Conservation (phyloP, 2,888 invertebrate species). For the Gastracanthus pulcherrimus region DNA sequence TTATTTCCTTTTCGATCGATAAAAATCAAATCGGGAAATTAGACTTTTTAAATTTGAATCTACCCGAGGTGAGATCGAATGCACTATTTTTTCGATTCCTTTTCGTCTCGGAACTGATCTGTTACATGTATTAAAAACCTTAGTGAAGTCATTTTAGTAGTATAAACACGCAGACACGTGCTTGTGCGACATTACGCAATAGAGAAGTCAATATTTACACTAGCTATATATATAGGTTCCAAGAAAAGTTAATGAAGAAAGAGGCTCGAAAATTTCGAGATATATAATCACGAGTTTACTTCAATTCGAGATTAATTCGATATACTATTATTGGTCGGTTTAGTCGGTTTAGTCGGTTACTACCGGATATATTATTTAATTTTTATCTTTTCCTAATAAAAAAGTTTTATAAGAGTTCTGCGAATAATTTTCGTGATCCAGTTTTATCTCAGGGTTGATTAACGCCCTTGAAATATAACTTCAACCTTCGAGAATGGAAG, state of each 20-base stretch:
- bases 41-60: too few species aligned
- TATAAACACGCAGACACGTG: neutral
- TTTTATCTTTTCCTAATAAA: neutral
- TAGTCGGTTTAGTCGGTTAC: too few species aligned
- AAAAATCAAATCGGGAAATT: too few species aligned
- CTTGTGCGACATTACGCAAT: neutral
- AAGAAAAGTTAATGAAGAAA: neutral
- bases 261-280: neutral
- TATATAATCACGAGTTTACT: neutral
- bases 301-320: neutral
- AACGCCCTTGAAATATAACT: neutral
- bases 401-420: neutral
- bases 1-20: too few species aligned
- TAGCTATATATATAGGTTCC: neutral
- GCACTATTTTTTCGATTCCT: too few species aligned
- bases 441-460: neutral
- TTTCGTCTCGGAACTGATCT: too few species aligned
- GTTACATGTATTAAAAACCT: neutral
- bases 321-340: neutral
- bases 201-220: slow-evolving; percentile 7
- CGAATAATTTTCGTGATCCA: neutral
- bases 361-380: neutral
- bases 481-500: neutral
- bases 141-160: slow-evolving; percentile 4
- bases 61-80: too few species aligned